A percentile compares a stretch with the other conserved stretches of the same genome.
phyloP scores from a whole-genome alignment of 2,797 vertebrate genomes.

The Muraenolepis orangiensis region DNA sequence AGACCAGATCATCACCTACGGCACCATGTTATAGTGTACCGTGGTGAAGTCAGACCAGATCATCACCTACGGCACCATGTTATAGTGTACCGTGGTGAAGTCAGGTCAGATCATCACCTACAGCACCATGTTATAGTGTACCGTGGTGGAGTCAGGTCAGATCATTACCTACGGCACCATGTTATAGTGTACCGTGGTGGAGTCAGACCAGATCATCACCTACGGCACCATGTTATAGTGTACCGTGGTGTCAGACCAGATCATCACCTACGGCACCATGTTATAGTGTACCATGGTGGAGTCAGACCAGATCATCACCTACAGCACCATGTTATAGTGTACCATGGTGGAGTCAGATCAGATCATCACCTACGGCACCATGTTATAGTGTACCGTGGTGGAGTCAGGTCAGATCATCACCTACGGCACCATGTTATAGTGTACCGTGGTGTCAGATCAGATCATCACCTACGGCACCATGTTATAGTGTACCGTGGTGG shows the following conservation, averaged over 20 bases:
- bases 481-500: too few relatives aligned
- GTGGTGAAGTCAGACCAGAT: background rate
- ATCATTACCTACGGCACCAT: background rate
- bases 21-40: too few relatives aligned
- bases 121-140: background rate
- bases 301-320: background rate
- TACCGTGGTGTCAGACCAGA: background rate
- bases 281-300: too few relatives aligned
- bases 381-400: too few relatives aligned
- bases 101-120: background rate
- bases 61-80: background rate
- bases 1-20: background rate
- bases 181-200: too few relatives aligned
- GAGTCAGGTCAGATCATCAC: background rate
- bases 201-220: background rate
- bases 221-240: background rate
- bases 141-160: background rate
- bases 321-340: background rate
- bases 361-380: background rate
- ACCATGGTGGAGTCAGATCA: background rate
- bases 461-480: background rate
- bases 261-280: background rate
- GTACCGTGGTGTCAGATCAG: background rate
- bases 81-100: too few relatives aligned
- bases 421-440: background rate